A percentile compares a stretch with the other conserved stretches of the same genome.
phyloP scores from a whole-genome alignment of 23 tunicate genomes.

The Pegea sp. region DNA sequence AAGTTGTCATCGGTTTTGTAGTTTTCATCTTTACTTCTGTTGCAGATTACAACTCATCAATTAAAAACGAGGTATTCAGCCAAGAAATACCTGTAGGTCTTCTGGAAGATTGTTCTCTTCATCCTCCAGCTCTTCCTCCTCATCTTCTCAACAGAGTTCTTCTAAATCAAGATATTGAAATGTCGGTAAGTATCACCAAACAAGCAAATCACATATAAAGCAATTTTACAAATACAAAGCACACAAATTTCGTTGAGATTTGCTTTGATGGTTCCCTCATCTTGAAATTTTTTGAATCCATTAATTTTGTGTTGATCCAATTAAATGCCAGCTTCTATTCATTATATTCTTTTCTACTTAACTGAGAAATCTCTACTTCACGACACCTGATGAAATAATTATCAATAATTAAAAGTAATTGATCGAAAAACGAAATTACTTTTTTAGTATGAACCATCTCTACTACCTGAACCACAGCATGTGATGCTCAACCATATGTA shows the following conservation, averaged over 20 bases:
- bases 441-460: conserved; percentile 73
- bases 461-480: conserved; percentile 87
- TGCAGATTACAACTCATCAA: conserved; percentile 16
- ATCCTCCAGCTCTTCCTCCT: conserved; percentile 84
- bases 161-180: conserved; percentile 79
- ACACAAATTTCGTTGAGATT: too few species aligned
- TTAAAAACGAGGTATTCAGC: conserved; percentile 37
- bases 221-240: too few species aligned
- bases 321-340: too few species aligned
- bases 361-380: too few species aligned
- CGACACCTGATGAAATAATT: too few species aligned
- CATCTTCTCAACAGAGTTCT: conserved; percentile 82
- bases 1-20: not conserved
- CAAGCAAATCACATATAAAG: too few species aligned
- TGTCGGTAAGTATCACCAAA: conserved; percentile 55
- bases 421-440: too few species aligned
- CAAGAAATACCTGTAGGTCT: conserved; percentile 76
- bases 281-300: too few species aligned
- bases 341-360: too few species aligned
- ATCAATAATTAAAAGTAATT: too few species aligned
- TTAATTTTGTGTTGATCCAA: too few species aligned
- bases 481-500: conserved; percentile 93
- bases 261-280: too few species aligned
- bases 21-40: not conserved
- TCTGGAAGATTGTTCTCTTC: conserved; percentile 50